phyloP scores from a whole-genome alignment of 2,113 vertebrate genomes.

The Sclerurus mexicanus region DNA sequence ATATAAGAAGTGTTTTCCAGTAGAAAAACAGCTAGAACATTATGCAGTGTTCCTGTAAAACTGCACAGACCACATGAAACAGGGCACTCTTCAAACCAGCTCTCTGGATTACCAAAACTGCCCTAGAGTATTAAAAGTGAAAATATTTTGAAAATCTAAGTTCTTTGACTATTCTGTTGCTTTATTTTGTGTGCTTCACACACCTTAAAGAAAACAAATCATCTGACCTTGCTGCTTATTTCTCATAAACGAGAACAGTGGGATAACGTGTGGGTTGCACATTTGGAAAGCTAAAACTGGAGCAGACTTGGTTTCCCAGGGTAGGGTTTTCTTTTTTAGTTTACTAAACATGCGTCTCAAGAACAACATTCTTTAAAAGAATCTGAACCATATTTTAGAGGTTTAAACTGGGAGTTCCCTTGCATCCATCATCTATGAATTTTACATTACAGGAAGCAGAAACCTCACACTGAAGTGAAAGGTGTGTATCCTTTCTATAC shows the following conservation, averaged over 20 bases:
- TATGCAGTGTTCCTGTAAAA: background rate
- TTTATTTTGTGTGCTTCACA: background rate
- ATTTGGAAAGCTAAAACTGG: background rate
- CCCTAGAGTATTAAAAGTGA: background rate
- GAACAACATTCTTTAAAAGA: background rate
- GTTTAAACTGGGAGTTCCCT: background rate
- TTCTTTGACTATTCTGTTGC: background rate
- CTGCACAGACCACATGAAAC: background rate
- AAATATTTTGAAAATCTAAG: background rate
- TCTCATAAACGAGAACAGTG: background rate
- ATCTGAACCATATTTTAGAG: background rate
- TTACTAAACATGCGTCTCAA: background rate
- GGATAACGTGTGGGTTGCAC: background rate
- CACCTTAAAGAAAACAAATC: conserved; percentile 21
- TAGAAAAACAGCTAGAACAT: background rate
- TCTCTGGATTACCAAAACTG: background rate
- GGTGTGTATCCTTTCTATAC: background rate
- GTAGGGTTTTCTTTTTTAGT: background rate
- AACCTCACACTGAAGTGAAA: background rate
- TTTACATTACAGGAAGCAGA: background rate
- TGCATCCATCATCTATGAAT: background rate
- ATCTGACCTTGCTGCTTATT: background rate
- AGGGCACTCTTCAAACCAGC: background rate
- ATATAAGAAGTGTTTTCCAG: background rate
- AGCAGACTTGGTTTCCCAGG: background rate